Evolutionary conservation across 2,113 vertebrate genomes (phyloP).

Genomic region (Psittacula cyanocephala): DNA sequence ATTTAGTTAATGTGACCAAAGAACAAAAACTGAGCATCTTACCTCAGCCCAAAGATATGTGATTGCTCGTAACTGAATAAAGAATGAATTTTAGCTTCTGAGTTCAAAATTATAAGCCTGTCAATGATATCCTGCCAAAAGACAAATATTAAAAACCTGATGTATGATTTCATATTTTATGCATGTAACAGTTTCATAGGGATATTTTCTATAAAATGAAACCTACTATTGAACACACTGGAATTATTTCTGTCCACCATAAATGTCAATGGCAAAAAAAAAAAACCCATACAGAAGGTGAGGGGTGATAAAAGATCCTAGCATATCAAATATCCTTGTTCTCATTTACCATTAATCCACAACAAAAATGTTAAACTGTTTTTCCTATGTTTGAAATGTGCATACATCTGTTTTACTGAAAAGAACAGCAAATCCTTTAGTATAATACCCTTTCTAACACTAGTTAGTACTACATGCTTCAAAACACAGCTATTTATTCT

Average conservation of each 20-base stretch:
- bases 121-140: conserved; percentile 89
- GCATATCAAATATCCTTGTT: not conserved
- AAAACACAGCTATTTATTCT: not conserved
- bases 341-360: not conserved
- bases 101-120: conserved; percentile 91
- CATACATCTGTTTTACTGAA: not conserved
- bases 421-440: not conserved
- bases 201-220: not conserved
- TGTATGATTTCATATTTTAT: not conserved
- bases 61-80: conserved; percentile 96
- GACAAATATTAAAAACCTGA: not conserved
- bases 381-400: not conserved
- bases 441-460: not conserved
- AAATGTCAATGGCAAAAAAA: not conserved
- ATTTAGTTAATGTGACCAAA: conserved; percentile 1
- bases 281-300: not conserved
- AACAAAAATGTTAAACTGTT: not conserved
- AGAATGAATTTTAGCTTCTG: conserved; percentile 90
- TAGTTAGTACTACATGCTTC: not conserved
- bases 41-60: conserved; percentile 95
- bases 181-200: not conserved
- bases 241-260: not conserved
- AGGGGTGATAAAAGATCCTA: not conserved
- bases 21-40: conserved; percentile 64
- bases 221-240: not conserved